Evolutionary conservation across 2,888 invertebrate genomes (phyloP).

Genomic region (Synergus gifuensis): DNA sequence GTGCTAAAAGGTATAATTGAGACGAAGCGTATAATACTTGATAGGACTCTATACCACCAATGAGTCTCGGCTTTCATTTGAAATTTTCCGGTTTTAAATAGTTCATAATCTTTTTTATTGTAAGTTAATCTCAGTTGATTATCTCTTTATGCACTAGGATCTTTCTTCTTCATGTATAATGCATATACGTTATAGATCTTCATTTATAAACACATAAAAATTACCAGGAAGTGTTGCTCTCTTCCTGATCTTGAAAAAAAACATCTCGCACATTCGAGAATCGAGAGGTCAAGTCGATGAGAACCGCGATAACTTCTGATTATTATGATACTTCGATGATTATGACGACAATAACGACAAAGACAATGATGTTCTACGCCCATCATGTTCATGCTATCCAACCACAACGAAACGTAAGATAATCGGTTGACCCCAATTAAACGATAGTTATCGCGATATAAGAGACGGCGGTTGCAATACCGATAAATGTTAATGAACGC

Average conservation of each 20-base stretch:
- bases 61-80: slow-evolving; percentile 32
- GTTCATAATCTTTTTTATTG: not conserved
- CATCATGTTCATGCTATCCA: slow-evolving; percentile 36
- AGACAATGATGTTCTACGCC: slow-evolving; percentile 47
- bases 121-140: not conserved
- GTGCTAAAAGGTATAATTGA: slow-evolving; percentile 1
- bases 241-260: not conserved
- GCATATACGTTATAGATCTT: not conserved
- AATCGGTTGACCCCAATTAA: slow-evolving; percentile 64
- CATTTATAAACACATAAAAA: slow-evolving; percentile 5
- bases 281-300: slow-evolving; percentile 4
- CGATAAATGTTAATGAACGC: slow-evolving; percentile 64
- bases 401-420: slow-evolving; percentile 53
- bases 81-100: slow-evolving; percentile 28
- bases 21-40: slow-evolving; percentile 29
- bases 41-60: slow-evolving; percentile 38
- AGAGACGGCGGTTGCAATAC: slow-evolving; percentile 58
- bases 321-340: slow-evolving; percentile 55
- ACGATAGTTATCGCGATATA: slow-evolving; percentile 60
- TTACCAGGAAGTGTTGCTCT: slow-evolving; percentile 7
- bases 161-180: not conserved
- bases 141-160: not conserved
- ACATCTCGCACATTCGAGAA: not conserved
- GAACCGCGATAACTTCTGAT: slow-evolving; percentile 39
- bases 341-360: slow-evolving; percentile 54